Conservation (phyloP, 2,113 vertebrate species). For the Neogobius melanostomus region DNA sequence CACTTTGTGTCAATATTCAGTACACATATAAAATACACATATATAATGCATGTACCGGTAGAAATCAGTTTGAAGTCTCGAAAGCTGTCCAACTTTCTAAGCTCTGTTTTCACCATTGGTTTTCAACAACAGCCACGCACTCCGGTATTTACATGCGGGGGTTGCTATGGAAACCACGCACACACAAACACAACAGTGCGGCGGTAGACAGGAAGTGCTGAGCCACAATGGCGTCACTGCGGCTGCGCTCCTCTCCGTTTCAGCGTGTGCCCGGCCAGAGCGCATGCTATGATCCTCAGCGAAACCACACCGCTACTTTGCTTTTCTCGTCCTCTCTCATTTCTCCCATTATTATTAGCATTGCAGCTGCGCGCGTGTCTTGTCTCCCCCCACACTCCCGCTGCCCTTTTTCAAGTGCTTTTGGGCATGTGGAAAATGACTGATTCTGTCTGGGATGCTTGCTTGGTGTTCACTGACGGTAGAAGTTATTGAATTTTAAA, state of each 20-base stretch:
- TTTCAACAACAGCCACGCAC: conserved; percentile 14
- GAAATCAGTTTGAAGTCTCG: background rate
- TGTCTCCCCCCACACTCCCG: conserved; percentile 27
- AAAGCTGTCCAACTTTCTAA: conserved; percentile 1
- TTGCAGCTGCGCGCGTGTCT: conserved; percentile 66
- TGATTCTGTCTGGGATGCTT: conserved; percentile 66
- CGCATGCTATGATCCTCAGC: conserved; percentile 70
- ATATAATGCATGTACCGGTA: background rate
- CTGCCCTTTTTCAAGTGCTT: conserved; percentile 28
- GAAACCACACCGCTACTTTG: conserved; percentile 50
- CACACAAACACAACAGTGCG: conserved; percentile 76
- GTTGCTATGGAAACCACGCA: conserved; percentile 78
- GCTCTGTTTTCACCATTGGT: background rate
- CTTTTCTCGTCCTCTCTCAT: conserved; percentile 45
- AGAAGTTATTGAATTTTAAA: conserved; percentile 37
- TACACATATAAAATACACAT: background rate
- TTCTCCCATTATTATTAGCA: conserved; percentile 72
- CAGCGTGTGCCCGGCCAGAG: conserved; percentile 46
- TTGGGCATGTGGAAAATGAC: conserved; percentile 56
- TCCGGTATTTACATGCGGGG: conserved; percentile 80
- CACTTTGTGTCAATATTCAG: too few relatives aligned
- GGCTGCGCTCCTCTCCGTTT: conserved; percentile 66
- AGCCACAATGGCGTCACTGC: conserved; percentile 84
- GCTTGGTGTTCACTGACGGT: conserved; percentile 37
- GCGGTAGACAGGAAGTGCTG: conserved; percentile 82